Base-by-base conservation (phyloP, 2,113 vertebrate genomes). In the Carollia perspicillata region DNA sequence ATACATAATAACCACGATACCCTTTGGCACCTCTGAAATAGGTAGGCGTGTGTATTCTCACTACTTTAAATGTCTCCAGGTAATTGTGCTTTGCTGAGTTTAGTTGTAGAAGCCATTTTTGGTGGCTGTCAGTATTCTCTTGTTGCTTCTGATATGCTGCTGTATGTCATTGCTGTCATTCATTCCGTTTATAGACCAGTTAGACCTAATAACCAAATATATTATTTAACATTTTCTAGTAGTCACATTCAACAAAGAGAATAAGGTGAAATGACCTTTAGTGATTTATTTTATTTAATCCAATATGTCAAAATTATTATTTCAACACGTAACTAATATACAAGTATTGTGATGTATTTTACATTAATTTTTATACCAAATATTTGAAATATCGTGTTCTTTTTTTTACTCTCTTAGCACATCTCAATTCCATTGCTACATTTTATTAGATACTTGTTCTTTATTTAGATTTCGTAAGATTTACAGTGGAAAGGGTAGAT, bases 391-490 rank as follows among this genome's bases (percentile, higher is more conserved):
- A 10, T 93, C 58, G 8, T 79, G 3, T 83, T 17, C 60, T 63
- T 87, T 65, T 65, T 86, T 71, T 96, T 87, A 75, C 23, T 79
- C 79, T 92, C 23, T 30, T 13, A 81, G 33, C 18, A 60, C 22
- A 44, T 81, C 37, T 95, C n/a, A 78, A 47, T 86, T 86, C 33
- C 30, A 92, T 30, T 77, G 37, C 3, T 77, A 71, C 84, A 81
- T 89, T 83, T 92, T 86, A 53, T 74, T 75, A 89, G 60, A 74
- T 77, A 42, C 2, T 44, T 84, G 20, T 83, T 90, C 17, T 94
- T 92, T 95, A 85, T 58, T 94, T 95, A 85, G 35, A 83, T 93
- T 84, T 86, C 18, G 69, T 93, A 53, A 87, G 72, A 71, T 84
- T 66, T 93, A 20, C 14, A 80, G 49, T 55, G 79, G 35, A 74